Percentiles rank a stretch among this genome's conserved stretches.
Conservation (phyloP, 92 coral and sea anemone genomes). For the Umimayanthus kanabou region DNA sequence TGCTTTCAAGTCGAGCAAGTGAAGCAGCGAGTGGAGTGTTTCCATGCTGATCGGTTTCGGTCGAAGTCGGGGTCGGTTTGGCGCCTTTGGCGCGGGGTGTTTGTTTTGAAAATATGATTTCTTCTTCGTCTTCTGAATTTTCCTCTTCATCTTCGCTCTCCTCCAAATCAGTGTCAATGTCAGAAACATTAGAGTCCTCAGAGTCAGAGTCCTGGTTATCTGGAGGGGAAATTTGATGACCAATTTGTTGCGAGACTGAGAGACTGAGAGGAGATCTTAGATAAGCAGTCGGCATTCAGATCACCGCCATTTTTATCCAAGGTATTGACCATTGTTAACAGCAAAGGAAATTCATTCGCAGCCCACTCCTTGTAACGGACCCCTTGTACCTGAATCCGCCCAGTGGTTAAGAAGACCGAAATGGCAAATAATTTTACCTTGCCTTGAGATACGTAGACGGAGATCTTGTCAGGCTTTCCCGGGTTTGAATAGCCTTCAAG, state of each 20-base stretch:
- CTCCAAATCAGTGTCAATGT: too few species aligned
- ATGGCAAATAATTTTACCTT: not conserved
- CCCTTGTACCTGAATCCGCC: not conserved
- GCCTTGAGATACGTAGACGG: not conserved
- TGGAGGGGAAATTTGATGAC: too few species aligned
- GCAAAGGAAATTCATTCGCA: not conserved
- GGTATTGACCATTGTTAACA: constrained; percentile 1
- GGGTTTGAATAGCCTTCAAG: not conserved
- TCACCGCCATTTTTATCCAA: not conserved
- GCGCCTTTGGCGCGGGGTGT: too few species aligned
- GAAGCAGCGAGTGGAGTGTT: not conserved
- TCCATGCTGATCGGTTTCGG: too few species aligned
- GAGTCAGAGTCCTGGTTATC: too few species aligned
- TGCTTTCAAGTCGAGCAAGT: constrained; percentile 13
- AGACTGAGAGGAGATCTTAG: too few species aligned
- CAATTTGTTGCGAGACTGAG: too few species aligned
- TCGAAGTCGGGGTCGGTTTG: too few species aligned
- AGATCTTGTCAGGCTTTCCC: not conserved
- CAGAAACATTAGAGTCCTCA: too few species aligned
- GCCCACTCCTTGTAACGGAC: not conserved
- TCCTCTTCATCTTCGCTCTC: too few species aligned
- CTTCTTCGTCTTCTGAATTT: too few species aligned
- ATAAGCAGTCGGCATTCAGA: not conserved
- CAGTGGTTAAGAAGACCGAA: not conserved
- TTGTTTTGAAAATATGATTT: not conserved